These are phyloP conservation scores for Odontamblyopus rebecca DNA, from an alignment of 2,797 vertebrate species.

Conservation along the genomic window DNA sequence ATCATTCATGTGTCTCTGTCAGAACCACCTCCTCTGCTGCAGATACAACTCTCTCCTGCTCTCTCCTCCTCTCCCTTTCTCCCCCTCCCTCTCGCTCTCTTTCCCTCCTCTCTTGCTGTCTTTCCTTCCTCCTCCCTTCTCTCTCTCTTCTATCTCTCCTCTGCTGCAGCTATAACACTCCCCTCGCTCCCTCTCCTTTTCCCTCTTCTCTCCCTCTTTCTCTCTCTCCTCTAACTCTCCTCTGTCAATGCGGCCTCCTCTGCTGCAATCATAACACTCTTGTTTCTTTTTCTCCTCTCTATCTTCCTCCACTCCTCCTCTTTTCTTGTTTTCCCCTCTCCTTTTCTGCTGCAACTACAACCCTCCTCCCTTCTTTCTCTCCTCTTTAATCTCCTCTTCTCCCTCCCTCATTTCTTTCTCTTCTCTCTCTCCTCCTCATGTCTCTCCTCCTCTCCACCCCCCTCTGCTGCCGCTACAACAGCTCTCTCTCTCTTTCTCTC, in stretches of 20 bases:
- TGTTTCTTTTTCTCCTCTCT: neutral
- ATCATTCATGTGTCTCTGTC: constrained; percentile 81
- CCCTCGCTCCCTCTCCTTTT: neutral
- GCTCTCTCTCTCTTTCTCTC: neutral
- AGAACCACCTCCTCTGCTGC: constrained; percentile 18
- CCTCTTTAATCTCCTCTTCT: neutral
- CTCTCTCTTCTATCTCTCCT: neutral
- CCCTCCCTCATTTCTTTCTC: neutral
- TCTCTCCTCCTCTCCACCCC: no score
- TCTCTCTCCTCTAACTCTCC: neutral
- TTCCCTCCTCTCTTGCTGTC: neutral
- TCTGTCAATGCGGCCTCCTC: no score
- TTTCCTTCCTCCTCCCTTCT: neutral
- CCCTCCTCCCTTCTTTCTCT: neutral
- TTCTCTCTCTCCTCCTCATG: neutral
- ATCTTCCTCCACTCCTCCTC: neutral
- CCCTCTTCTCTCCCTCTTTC: neutral
- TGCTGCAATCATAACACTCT: neutral
- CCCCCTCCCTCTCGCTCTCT: neutral
- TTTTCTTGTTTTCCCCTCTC: neutral
- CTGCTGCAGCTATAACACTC: neutral
- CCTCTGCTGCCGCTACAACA: no score
- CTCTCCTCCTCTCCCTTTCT: neutral
- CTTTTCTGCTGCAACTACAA: neutral
- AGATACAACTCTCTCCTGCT: neutral